Percentiles rank a stretch among this genome's conserved stretches.
These are phyloP conservation scores for Zoanthus gigantus DNA, from an alignment of 92 coral and sea anemone genomes.

Conservation along the genomic window DNA sequence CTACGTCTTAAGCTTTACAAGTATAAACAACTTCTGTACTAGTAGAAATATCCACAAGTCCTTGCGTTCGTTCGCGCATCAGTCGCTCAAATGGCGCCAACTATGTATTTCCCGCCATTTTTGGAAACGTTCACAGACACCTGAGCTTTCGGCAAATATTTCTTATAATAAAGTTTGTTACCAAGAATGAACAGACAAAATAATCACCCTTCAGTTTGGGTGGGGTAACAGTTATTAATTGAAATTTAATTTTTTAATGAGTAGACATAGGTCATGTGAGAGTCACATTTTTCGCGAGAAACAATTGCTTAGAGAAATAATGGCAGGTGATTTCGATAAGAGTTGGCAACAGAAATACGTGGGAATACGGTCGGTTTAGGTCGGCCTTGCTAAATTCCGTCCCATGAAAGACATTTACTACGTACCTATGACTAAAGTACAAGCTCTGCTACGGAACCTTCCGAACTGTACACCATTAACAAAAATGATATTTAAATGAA, in stretches of 20 bases:
- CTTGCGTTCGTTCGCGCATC: slow-evolving; percentile 2
- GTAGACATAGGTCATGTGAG: background rate
- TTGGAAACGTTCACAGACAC: background rate
- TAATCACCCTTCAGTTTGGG: background rate
- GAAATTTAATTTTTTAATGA: background rate
- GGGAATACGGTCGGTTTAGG: no score
- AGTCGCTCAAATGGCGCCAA: slow-evolving; percentile 18
- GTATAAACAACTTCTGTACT: background rate
- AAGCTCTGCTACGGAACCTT: no score
- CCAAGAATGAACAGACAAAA: background rate
- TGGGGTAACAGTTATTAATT: background rate
- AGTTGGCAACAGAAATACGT: no score
- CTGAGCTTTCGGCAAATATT: background rate
- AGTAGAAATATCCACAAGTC: background rate
- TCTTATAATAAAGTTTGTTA: background rate
- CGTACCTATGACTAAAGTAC: no score
- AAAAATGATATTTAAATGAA: no score
- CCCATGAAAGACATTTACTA: no score
- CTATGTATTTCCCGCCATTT: background rate
- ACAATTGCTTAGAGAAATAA: background rate
- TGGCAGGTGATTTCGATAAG: background rate
- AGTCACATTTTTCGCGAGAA: background rate
- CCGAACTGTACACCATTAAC: no score
- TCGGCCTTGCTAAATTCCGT: no score
- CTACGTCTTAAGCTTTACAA: background rate